These are phyloP conservation scores for Meiosimyza platycephala DNA, from an alignment of 2,888 invertebrate species.

Conservation along the genomic window DNA sequence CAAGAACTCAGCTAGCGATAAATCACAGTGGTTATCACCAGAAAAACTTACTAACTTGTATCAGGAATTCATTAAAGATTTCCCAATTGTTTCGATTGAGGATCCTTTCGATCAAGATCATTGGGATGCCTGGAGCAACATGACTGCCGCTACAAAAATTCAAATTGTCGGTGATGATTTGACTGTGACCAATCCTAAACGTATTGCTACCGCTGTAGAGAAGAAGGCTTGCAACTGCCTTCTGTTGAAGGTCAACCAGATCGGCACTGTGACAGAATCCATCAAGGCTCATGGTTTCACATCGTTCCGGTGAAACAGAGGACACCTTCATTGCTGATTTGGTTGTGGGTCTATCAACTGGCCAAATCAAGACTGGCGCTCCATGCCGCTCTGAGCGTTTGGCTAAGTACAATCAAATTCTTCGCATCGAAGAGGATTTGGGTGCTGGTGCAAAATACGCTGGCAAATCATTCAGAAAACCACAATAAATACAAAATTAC, in stretches of 20 bases:
- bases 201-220: constrained; percentile 93
- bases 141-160: constrained; percentile 81
- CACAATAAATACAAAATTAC: constrained; percentile 67
- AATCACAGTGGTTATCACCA: constrained; percentile 81
- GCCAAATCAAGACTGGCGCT: constrained; percentile 99
- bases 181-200: constrained; percentile 93
- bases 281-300: constrained; percentile 99
- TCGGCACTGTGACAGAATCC: constrained; percentile 97
- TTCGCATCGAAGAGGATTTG: constrained; percentile 98
- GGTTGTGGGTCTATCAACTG: constrained; percentile 98
- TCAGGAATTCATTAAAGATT: constrained; percentile 89
- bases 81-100: constrained; percentile 95
- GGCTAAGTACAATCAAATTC: constrained; percentile 98
- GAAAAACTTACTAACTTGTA: constrained; percentile 89
- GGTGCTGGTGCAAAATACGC: constrained; percentile 92
- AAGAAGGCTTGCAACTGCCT: constrained; percentile 98
- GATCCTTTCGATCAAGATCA: constrained; percentile 99
- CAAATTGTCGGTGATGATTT: constrained; percentile 97
- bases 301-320: constrained; percentile 98
- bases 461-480: constrained; percentile 94
- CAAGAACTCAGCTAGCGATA: constrained; percentile 93
- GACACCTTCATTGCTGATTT: constrained; percentile 99
- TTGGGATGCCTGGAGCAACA: constrained; percentile 92
- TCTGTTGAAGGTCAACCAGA: constrained; percentile 98
- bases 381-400: constrained; percentile 98